A percentile compares a stretch with the other conserved stretches of the same genome.
Evolutionary conservation across 2,888 invertebrate genomes (phyloP).

Genomic region (Neoaliturus tenellus): DNA sequence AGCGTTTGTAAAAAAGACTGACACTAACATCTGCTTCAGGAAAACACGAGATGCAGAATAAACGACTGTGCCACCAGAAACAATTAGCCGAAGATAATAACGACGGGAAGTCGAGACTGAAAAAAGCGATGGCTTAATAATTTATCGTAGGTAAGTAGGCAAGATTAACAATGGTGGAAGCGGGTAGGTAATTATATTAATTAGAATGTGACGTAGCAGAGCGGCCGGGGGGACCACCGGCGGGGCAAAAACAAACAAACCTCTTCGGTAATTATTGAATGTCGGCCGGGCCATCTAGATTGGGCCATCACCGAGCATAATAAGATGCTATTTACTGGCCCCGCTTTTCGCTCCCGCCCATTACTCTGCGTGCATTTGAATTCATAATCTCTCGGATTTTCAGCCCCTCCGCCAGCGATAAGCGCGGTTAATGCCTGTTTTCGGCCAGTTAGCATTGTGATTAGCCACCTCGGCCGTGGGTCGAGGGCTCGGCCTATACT

Average conservation of each 20-base stretch:
- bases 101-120: conserved; percentile 22
- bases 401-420: neutral
- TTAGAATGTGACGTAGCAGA: conserved; percentile 47
- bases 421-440: conserved; percentile 20
- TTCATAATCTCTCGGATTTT: conserved; percentile 48
- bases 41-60: neutral
- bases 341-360: conserved; percentile 44
- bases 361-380: conserved; percentile 45
- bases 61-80: conserved; percentile 5
- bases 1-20: neutral
- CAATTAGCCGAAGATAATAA: conserved; percentile 31
- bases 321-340: conserved; percentile 34
- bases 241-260: conserved; percentile 47
- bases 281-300: conserved; percentile 44
- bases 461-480: neutral
- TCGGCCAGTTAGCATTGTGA: conserved; percentile 24
- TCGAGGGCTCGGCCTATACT: neutral
- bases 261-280: conserved; percentile 25
- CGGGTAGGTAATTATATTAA: conserved; percentile 45
- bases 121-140: conserved; percentile 50
- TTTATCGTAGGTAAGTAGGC: conserved; percentile 49
- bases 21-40: neutral
- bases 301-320: conserved; percentile 41
- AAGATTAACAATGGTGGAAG: conserved; percentile 45
- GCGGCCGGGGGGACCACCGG: conserved; percentile 30